Base-by-base conservation (phyloP, 2,888 invertebrate genomes). In the Brachypterus glaber region DNA sequence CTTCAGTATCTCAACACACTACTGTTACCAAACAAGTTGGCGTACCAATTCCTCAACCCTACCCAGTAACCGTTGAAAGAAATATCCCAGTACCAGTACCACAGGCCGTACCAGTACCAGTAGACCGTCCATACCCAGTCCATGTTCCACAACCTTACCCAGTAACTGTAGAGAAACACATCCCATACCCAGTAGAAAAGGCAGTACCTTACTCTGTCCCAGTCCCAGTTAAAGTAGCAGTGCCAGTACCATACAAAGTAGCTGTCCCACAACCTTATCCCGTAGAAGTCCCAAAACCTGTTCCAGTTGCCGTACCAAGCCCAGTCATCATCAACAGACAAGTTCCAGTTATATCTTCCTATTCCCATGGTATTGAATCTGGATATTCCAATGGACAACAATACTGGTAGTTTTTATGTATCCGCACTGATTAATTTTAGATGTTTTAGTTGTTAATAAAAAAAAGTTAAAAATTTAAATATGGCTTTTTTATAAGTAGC, bases 101-200 rank as follows among this genome's bases (percentile, higher is more conserved):
- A 27, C 59, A 61, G 17, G 55, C 61, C 24, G 60, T 71, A 35
- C 45, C 63, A 7, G 67, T 70, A 27, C 70, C 71, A 36, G 70
- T 72, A 25, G 69, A 70, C 46, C 67, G 66, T 44, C 68, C 68
- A 8, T 64, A 64, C 45, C 62, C 67, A 29, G 62, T 63, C 15
- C 57, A 55, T 43, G 61, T 75, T 1, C 70, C 70, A 2, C 67
- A 69, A 16, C 73, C 74, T 1, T 58, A 60, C 42, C 60, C 62
- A 42, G 70, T 74, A 0, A 59, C 69, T 1, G 70, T 74, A 0
- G 71, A 71, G 39, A 64, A 70, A 37, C 71, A 70, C 2, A 68
- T 73, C 29, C 69, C 72, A 2, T 67, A 68, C 24, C 72, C 68
- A 2, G 72, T 74, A 2, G 66, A 73, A 2, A 73, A 71, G 44